These are phyloP conservation scores for Tethya wilhelma DNA, from an alignment of 37 sponge, comb jelly and placozoan genomes.

Conservation along the genomic window DNA sequence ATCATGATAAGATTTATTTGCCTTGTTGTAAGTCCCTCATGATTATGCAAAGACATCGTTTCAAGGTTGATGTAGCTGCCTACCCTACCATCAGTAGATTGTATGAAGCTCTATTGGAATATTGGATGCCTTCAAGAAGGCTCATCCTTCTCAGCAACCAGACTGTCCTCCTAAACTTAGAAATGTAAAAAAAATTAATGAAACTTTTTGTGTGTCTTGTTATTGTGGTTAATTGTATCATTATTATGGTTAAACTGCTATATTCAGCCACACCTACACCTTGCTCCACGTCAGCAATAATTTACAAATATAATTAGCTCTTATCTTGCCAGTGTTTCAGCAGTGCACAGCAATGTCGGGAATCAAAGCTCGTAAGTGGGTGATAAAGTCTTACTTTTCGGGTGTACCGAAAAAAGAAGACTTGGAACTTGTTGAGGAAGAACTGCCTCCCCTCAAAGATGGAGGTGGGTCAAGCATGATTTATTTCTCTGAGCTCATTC, in stretches of 20 bases:
- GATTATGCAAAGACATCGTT: no score
- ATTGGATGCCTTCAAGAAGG: constrained; percentile 77
- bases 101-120: constrained; percentile 59
- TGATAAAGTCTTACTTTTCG: constrained; percentile 51
- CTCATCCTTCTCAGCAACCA: constrained; percentile 85
- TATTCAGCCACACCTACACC: no score
- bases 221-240: no score
- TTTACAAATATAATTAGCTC: no score
- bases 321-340: no score
- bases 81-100: constrained; percentile 87
- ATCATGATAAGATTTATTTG: no score
- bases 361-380: constrained; percentile 48
- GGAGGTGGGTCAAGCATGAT: constrained; percentile 48
- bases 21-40: no score
- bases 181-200: no score
- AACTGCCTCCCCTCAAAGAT: constrained; percentile 76
- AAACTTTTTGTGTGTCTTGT: no score
- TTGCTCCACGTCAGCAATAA: no score
- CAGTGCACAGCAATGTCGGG: no score
- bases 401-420: constrained; percentile 70
- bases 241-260: no score
- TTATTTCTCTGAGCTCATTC: background rate
- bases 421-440: constrained; percentile 68
- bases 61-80: constrained; percentile 83
- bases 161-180: constrained; percentile 85